A percentile compares a stretch with the other conserved stretches of the same genome.
Conservation (phyloP, 2,888 invertebrate genomes). For the Luffia ferchaultella region DNA sequence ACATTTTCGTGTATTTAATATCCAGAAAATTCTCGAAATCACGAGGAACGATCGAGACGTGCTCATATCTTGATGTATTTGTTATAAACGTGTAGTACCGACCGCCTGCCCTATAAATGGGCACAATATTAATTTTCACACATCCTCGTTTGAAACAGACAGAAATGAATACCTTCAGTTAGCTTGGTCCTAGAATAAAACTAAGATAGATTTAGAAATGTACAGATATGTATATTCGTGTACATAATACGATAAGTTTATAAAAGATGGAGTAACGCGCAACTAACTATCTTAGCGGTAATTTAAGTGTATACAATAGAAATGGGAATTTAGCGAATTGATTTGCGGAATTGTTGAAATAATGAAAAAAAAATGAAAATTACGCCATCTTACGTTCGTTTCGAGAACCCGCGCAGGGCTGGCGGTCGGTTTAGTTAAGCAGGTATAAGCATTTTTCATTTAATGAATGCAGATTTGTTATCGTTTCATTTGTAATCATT, state of each 20-base stretch:
- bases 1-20: background rate
- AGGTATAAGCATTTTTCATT: constrained; percentile 62
- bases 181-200: constrained; percentile 31
- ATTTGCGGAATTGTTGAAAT: constrained; percentile 50
- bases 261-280: constrained; percentile 22
- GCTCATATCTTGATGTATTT: constrained; percentile 58
- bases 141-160: constrained; percentile 52
- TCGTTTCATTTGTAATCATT: constrained; percentile 63
- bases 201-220: constrained; percentile 24
- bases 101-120: constrained; percentile 39
- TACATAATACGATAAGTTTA: constrained; percentile 62
- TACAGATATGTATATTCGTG: constrained; percentile 57
- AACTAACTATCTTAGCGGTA: constrained; percentile 51
- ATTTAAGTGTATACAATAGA: constrained; percentile 52
- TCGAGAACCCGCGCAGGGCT: constrained; percentile 34
- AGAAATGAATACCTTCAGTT: constrained; percentile 28
- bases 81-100: constrained; percentile 57
- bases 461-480: constrained; percentile 58
- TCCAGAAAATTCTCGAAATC: constrained; percentile 8
- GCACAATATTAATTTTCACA: constrained; percentile 41
- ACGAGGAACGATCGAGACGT: constrained; percentile 23
- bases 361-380: constrained; percentile 12
- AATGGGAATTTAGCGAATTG: constrained; percentile 42
- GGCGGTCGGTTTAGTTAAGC: constrained; percentile 60
- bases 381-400: constrained; percentile 54